These are phyloP conservation scores for Smithornis capensis DNA, from an alignment of 2,113 vertebrate species.

Conservation along the genomic window DNA sequence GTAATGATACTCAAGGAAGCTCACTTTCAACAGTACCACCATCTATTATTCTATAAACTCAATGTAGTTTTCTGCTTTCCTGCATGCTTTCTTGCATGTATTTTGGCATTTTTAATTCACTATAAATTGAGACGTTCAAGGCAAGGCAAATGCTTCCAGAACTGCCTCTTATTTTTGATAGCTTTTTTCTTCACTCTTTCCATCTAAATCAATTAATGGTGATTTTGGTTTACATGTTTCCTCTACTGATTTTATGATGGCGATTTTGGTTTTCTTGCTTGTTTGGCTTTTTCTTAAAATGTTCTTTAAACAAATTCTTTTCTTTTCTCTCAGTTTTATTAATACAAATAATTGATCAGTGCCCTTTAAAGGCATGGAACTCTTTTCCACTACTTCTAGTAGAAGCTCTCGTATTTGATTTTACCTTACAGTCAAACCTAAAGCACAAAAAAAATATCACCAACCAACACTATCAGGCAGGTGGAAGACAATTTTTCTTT, in stretches of 20 bases:
- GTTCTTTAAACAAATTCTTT: neutral
- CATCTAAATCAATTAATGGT: neutral
- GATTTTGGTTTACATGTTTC: neutral
- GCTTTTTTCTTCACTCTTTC: neutral
- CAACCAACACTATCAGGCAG: neutral
- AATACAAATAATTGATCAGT: neutral
- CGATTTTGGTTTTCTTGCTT: neutral
- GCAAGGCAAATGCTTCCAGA: neutral
- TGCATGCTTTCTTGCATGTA: neutral
- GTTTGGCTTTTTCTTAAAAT: fast-evolving
- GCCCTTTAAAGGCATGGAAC: neutral
- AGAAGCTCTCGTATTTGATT: neutral
- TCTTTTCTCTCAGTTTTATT: neutral
- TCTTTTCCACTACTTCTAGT: neutral
- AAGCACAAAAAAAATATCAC: neutral
- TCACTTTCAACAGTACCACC: neutral
- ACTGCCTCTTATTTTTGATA: neutral
- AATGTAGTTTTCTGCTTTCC: neutral
- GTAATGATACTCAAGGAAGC: neutral
- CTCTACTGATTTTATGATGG: neutral
- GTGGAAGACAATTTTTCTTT: neutral
- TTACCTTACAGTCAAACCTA: neutral
- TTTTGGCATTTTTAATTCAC: neutral
- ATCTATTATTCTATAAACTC: neutral
- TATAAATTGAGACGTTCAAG: neutral